phyloP scores from a whole-genome alignment of 92 coral and sea anemone genomes.

The Umimayanthus kanabou region DNA sequence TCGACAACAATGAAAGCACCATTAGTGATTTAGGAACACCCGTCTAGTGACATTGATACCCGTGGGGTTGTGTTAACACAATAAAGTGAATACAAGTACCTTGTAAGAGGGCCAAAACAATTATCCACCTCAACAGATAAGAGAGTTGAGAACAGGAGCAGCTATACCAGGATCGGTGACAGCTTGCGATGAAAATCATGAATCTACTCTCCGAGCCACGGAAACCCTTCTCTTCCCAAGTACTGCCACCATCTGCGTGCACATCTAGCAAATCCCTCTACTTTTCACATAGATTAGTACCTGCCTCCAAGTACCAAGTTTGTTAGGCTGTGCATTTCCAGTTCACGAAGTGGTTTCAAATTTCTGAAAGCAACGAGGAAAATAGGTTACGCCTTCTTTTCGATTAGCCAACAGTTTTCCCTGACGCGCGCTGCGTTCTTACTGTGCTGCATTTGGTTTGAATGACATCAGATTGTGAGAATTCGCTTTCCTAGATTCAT shows the following conservation, averaged over 20 bases:
- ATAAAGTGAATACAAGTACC: slow-evolving; percentile 32
- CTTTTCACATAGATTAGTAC: background rate
- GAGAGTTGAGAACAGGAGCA: background rate
- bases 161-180: slow-evolving; percentile 10
- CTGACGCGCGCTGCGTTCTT: slow-evolving; percentile 12
- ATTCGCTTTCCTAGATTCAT: slow-evolving; percentile 35
- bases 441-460: slow-evolving; percentile 8
- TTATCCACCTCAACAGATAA: slow-evolving; percentile 25
- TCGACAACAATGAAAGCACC: background rate
- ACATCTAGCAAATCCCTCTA: background rate
- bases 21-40: slow-evolving; percentile 12
- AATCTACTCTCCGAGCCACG: slow-evolving; percentile 31
- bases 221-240: slow-evolving; percentile 23
- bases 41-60: slow-evolving; percentile 22
- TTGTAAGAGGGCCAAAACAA: slow-evolving; percentile 30
- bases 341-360: background rate
- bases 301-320: background rate
- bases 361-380: background rate
- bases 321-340: background rate
- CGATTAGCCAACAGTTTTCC: background rate
- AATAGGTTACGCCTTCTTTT: background rate
- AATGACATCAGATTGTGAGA: slow-evolving; percentile 46
- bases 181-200: slow-evolving; percentile 38
- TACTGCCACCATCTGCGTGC: slow-evolving; percentile 32
- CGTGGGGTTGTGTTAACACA: slow-evolving; percentile 1